Conservation (phyloP, 2,113 vertebrate species). For the Morone saxatilis region DNA sequence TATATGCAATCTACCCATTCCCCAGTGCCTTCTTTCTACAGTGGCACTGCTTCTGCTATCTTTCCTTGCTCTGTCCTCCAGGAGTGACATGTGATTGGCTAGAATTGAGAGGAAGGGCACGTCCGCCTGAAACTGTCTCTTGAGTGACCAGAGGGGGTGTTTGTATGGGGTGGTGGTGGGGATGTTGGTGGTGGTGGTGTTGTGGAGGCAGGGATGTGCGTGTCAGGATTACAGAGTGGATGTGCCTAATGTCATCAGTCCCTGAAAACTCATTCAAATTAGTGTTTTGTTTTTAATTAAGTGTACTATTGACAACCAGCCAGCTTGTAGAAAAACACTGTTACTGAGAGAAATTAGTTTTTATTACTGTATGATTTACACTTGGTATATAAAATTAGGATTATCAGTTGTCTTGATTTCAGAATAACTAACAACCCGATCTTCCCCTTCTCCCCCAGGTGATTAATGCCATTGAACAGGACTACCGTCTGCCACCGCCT, state of each 20-base stretch:
- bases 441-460: slow-evolving; percentile 82
- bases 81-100: slow-evolving; percentile 60
- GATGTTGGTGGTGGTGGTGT: slow-evolving; percentile 8
- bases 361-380: not conserved
- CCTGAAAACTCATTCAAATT: slow-evolving; percentile 2
- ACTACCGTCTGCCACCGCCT: slow-evolving; percentile 96
- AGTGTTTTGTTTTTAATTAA: slow-evolving; percentile 23
- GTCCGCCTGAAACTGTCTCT: slow-evolving; percentile 53
- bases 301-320: slow-evolving; percentile 7
- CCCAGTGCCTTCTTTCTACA: slow-evolving; percentile 25
- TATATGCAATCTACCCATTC: slow-evolving; percentile 60
- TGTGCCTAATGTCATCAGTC: slow-evolving; percentile 6
- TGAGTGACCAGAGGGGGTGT: slow-evolving; percentile 31
- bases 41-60: slow-evolving; percentile 27
- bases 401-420: not conserved
- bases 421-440: not conserved
- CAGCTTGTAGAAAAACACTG: slow-evolving; percentile 10
- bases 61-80: slow-evolving; percentile 46
- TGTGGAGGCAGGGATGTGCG: slow-evolving; percentile 4
- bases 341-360: not conserved
- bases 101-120: slow-evolving; percentile 55
- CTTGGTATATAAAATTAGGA: not conserved
- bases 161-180: not conserved
- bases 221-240: slow-evolving; percentile 17
- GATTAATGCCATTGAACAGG: slow-evolving; percentile 98